Base-by-base conservation (phyloP, 2,797 vertebrate species). In the Lepidocolaptes lacrymiger region DNA sequence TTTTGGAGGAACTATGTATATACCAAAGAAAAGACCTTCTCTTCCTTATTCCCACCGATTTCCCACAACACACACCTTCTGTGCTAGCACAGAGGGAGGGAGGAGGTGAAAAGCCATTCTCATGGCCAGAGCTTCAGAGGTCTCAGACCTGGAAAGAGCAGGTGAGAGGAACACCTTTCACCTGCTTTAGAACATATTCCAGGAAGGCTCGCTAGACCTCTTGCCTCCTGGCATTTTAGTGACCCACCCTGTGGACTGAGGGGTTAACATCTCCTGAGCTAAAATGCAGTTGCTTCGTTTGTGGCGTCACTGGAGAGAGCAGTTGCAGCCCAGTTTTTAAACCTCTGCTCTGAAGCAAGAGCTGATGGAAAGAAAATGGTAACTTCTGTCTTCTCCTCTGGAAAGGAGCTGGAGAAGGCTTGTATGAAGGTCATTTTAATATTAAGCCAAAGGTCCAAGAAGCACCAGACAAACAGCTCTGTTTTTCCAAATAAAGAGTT, bases 401-500 rank as follows among this genome's bases (percentile, higher is more conserved):
- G 83, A 82, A 93, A 92, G 66, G 56, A 92, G 86, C 77, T 76
- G 79, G 80, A 94, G 87, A 73, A 59, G 19, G 12, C 74, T 73
- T 96, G 87, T 66, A 76, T 0, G 5, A 92, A 92, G 79, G 76
- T 94, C 79, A 73, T 90, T 95, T 93, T 82, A 84, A 87, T 83
- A 76, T 64, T 64, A 91, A 89, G 54, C 69, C 88, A 81, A 82
- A 79, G 69, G 75, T 86, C 73, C 74, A 30, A 95, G 93, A 91
- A 80, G 44, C 62, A 80, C 46, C 86, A 92, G 81, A 41, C 51
- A 69, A 76, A 69, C 62, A 80, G 90, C 41, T 69, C 66, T 56
- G 54, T n/a, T 88, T 93, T 92, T 80, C 93, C 96, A 96, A 93
- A 96, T 94, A 96, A 95, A 96, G 91, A 68, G 39, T 91, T 94